A percentile compares a stretch with the other conserved stretches of the same genome.
Conservation (phyloP, 2,113 vertebrate species). For the Pterophyllum scalare region DNA sequence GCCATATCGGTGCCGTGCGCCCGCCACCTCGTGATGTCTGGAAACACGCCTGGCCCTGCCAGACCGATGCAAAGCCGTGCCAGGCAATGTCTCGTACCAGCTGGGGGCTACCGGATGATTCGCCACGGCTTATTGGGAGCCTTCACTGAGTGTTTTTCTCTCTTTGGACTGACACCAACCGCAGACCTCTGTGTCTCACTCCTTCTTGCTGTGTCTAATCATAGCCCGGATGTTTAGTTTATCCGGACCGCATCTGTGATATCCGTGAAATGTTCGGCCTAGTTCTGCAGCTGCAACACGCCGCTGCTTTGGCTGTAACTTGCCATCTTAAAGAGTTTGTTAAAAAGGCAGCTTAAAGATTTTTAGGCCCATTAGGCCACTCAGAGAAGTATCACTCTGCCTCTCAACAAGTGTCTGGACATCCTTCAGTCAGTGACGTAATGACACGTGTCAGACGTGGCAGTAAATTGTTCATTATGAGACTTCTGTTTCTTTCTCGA, state of each 20-base stretch:
- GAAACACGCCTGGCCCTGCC: conserved; percentile 18
- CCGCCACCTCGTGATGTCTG: conserved; percentile 32
- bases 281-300: conserved; percentile 37
- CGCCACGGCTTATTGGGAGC: conserved; percentile 27
- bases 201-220: conserved; percentile 46
- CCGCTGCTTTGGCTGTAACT: not conserved
- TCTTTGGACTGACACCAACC: conserved; percentile 24
- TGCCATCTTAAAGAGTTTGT: not conserved
- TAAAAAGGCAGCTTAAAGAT: conserved; percentile 9
- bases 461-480: not conserved
- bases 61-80: conserved; percentile 19
- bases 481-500: not conserved
- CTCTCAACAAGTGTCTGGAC: not conserved
- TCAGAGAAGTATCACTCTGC: not conserved
- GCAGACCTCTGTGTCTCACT: conserved; percentile 33
- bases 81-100: conserved; percentile 41
- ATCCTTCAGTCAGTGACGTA: not conserved
- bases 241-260: conserved; percentile 51
- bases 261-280: conserved; percentile 55
- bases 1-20: not conserved
- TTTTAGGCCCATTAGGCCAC: not conserved
- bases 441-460: not conserved
- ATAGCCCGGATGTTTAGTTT: conserved; percentile 29
- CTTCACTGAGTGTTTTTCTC: conserved; percentile 40
- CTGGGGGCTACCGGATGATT: conserved; percentile 22